Evolutionary conservation across 2,797 vertebrate species (phyloP).

Genomic region (Peromyscus eremicus): DNA sequence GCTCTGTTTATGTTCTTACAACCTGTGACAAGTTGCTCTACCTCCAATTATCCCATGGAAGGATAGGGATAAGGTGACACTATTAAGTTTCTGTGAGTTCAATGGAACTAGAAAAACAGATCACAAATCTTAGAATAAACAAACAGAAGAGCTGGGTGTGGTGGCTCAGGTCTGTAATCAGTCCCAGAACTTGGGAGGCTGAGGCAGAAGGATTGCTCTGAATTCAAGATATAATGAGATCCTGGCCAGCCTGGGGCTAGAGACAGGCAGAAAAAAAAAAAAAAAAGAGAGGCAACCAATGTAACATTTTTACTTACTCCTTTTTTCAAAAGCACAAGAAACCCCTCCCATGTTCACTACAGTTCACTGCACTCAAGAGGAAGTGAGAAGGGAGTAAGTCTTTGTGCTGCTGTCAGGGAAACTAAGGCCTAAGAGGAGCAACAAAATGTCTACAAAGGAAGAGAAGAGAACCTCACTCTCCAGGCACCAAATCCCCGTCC

Average conservation of each 20-base stretch:
- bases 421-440: slow-evolving; percentile 47
- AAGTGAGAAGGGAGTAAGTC: not conserved
- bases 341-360: slow-evolving; percentile 11
- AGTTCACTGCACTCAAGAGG: not conserved
- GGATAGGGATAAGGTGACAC: slow-evolving; percentile 60
- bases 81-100: slow-evolving; percentile 74
- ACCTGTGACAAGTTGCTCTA: slow-evolving; percentile 24
- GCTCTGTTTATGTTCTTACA: slow-evolving; percentile 12
- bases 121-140: not conserved
- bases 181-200: not conserved
- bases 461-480: not conserved
- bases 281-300: not conserved
- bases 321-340: slow-evolving; percentile 51
- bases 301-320: slow-evolving; percentile 36
- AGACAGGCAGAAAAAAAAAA: not conserved
- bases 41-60: slow-evolving; percentile 64
- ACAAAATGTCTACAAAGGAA: not conserved
- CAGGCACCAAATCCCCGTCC: not conserved
- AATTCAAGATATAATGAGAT: not conserved
- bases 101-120: slow-evolving; percentile 55
- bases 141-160: not conserved
- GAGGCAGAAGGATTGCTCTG: not conserved
- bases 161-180: not conserved
- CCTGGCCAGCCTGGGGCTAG: not conserved
- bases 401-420: not conserved